These are phyloP conservation scores for Bungarus multicinctus DNA, from an alignment of 2,113 vertebrate species.

Conservation along the genomic window DNA sequence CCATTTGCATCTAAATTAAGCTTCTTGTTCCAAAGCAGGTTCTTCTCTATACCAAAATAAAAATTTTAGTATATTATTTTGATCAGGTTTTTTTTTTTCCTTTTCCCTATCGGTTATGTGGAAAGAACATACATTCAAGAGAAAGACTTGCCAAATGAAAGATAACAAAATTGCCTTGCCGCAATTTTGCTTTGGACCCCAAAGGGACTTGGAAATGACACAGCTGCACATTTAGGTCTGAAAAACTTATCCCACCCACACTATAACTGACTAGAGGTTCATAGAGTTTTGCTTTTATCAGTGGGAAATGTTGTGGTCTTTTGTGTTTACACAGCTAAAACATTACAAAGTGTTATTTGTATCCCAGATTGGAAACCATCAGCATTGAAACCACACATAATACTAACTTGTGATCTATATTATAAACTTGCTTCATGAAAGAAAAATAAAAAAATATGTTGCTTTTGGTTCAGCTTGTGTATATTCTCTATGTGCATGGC, in stretches of 20 bases:
- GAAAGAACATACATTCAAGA: neutral
- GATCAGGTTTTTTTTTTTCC: neutral
- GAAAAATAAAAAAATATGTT: neutral
- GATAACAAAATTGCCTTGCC: neutral
- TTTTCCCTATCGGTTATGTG: neutral
- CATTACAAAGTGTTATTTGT: constrained; percentile 38
- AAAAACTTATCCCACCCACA: neutral
- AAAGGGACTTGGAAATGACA: neutral
- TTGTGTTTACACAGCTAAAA: constrained; percentile 38
- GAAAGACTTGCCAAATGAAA: neutral
- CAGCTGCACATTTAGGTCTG: neutral
- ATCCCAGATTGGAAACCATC: constrained; percentile 45
- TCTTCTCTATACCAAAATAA: neutral
- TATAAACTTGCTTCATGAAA: constrained; percentile 29
- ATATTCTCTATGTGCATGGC: constrained; percentile 19
- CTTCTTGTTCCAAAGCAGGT: neutral
- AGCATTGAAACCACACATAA: constrained; percentile 31
- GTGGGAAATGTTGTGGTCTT: constrained; percentile 35
- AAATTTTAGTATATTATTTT: neutral
- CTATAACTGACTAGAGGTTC: neutral
- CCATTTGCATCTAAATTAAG: neutral
- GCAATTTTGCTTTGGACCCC: neutral
- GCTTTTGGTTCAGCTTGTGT: constrained; percentile 32
- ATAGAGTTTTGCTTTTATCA: constrained; percentile 29
- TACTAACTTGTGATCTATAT: constrained; percentile 20